Base-by-base conservation (phyloP, 2,797 vertebrate species). In the Enteromius paludinosus region DNA sequence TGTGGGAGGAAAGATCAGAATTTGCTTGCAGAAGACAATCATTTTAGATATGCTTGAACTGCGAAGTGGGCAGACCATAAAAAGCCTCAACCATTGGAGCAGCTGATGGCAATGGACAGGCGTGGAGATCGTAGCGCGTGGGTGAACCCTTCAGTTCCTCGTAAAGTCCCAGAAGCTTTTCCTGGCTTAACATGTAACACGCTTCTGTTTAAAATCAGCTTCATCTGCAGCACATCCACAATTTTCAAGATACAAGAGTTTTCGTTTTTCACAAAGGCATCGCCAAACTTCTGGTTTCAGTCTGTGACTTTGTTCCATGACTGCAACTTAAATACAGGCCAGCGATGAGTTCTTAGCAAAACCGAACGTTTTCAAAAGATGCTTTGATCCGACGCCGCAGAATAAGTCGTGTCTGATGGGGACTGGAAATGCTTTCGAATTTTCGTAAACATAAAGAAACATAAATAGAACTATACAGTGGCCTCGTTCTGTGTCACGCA, bases 91-190 rank as follows among this genome's bases (percentile, higher is more conserved):
- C 90, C 83, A 87, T 93, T 93, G 82, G 83, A 76, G 84, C 30
- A 20, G 45, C 82, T 93, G 93, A 94, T 94, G 84, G 88, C 79
- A 83, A 84, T 82, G 91, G 94, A 94, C 93, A 93, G 89, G 91
- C 93, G 86, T 92, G 91, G 85, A 90, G 68, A 89, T 88, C 85
- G 88, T 87, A 86, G 86, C 86, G 69, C 72, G 82, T 59, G 74
- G 74, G 62, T 15, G 47, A 72, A 65, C 5, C 78, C 75, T 28
- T 76, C 47, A 62, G 71, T 74, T 70, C 25, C 74, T 35, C 7
- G n/a, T 54, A 52, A 72, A 49, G 52, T 35, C 64, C 78, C 11
- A 45, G 41, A 54, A 38, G 45, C 77, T 69, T 65, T 65, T 17
- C 10, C 30, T 23, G 23, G 59, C 2, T 81, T 41, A 73, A 41